Evolutionary conservation across 2,797 vertebrate genomes (phyloP).

Genomic region (Enteromius anoplus): DNA sequence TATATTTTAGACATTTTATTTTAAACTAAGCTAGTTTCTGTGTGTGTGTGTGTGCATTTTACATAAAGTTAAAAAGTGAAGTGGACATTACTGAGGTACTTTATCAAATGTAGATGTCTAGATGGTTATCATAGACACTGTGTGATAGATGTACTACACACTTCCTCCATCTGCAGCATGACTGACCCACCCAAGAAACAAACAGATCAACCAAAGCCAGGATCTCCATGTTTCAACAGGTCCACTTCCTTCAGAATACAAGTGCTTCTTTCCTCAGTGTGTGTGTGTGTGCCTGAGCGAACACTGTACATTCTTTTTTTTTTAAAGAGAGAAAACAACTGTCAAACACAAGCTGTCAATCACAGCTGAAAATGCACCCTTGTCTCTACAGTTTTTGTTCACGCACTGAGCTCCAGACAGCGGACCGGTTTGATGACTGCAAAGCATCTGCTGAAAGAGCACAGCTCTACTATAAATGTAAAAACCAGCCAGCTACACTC

Average conservation of each 20-base stretch:
- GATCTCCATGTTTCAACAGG: background rate
- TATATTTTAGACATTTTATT: no score
- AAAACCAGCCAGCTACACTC: background rate
- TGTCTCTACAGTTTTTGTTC: background rate
- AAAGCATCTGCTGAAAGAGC: background rate
- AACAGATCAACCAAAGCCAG: background rate
- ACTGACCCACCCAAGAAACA: slow-evolving; percentile 9
- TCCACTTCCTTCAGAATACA: background rate
- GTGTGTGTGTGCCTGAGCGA: background rate
- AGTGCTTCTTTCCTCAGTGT: background rate
- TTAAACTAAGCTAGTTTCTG: no score
- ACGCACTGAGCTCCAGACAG: background rate
- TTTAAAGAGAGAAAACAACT: background rate
- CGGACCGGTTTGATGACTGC: no score
- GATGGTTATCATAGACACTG: background rate
- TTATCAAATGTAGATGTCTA: background rate
- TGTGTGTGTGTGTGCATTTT: no score
- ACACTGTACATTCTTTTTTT: background rate
- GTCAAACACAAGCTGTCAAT: slow-evolving; percentile 1
- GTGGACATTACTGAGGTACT: no score
- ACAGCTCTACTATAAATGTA: background rate
- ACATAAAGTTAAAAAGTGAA: no score
- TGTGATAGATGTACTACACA: background rate
- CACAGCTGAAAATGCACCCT: background rate
- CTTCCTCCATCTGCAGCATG: background rate